Evolutionary conservation across 2,888 invertebrate genomes (phyloP), one percentile per base, ranked within the genome.

Genomic region (Furcula furcula): DNA sequence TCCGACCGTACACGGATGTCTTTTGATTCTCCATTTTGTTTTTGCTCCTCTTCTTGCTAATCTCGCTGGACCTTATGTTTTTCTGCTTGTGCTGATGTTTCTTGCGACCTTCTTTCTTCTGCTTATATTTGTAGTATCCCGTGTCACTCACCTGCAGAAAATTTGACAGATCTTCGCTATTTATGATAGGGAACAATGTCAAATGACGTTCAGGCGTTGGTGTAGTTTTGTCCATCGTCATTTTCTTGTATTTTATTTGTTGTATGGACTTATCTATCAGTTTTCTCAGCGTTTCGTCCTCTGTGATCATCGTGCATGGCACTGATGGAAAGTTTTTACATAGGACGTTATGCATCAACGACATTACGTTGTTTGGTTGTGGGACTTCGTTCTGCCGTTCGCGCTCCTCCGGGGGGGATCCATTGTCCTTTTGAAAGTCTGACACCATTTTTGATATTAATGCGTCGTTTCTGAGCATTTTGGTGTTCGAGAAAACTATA

Each of bases 361-460:
- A 43, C 11, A 83, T 12, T 1, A 86, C 63, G 13, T 64, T 55
- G 0, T 49, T 44, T 1, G 59, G 48, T 4, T 4, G 26, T n/a
- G 7, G 4, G 3, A 9, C 9, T 31, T 42, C 52, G n/a, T 34
- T 33, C 5, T 36, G 36, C n/a, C 33, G n/a, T n/a, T n/a, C n/a
- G n/a, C n/a, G 29, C 3, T 22, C 25, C 5, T 29, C 15, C 29
- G n/a, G 31, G 31, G 33, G 27, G 11, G 27, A 27, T 1, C 34
- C 22, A 29, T 67, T 68, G 49, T 74, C 76, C 46, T 79, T 81
- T 36, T 76, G 83, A 56, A 83, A 85, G 40, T 85, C 65, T 0
- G 80, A 77, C 19, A 86, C 70, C 85, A 86, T 83, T 53, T 78
- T 82, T 13, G 69, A 63, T 46, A 86, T 82, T 7, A 86, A 70